These are phyloP conservation scores for Enoplosus armatus DNA, from an alignment of 2,797 vertebrate species.

Conservation along the genomic window DNA sequence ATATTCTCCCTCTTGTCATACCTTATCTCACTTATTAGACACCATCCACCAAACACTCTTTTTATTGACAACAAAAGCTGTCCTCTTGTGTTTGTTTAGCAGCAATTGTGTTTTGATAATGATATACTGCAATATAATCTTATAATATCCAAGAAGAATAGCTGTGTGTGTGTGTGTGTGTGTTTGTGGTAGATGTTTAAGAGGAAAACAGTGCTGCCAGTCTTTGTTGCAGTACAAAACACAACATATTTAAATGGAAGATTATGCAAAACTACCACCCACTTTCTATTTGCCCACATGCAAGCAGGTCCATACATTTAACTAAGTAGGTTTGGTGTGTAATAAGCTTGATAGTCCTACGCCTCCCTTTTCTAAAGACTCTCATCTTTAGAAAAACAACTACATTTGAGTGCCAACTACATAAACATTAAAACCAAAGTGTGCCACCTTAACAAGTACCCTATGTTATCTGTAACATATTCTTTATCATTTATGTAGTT, in stretches of 20 bases:
- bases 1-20: slow-evolving; percentile 3
- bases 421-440: background rate
- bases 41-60: background rate
- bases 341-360: slow-evolving; percentile 21
- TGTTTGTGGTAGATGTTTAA: slow-evolving; percentile 9
- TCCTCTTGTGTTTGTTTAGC: background rate
- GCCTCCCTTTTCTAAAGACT: too few relatives aligned
- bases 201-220: background rate
- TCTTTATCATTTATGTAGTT: background rate
- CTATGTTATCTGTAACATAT: background rate
- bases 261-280: slow-evolving; percentile 13
- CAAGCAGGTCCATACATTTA: slow-evolving; percentile 15
- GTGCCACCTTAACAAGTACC: background rate
- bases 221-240: slow-evolving; percentile 20
- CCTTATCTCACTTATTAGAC: background rate
- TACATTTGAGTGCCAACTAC: too few relatives aligned
- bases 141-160: background rate
- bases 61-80: slow-evolving; percentile 1
- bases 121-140: background rate
- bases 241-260: background rate
- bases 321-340: slow-evolving; percentile 7
- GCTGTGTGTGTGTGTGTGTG: slow-evolving; percentile 24
- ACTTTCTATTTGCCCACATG: background rate
- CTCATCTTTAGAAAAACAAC: too few relatives aligned
- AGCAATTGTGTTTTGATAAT: slow-evolving; percentile 5